Evolutionary conservation across 2,797 vertebrate species (phyloP), one percentile per base, ranked within the genome.

Genomic region (Sebastiscus tertius): DNA sequence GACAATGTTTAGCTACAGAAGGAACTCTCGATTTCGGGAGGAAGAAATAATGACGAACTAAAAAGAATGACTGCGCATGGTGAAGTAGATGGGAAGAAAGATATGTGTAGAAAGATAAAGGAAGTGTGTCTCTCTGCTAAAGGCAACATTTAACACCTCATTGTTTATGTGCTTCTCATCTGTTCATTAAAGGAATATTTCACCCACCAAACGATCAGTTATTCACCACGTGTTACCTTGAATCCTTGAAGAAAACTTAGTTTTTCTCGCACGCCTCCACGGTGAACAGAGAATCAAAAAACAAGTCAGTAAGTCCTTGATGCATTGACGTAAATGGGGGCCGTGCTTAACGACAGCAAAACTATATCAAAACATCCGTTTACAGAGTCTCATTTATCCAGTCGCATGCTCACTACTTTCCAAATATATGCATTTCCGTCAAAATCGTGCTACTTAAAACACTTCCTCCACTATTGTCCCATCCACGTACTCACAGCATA

Each of bases 21-120:
- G 39, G 3, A 46, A 46, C 34, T 60, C 55, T 14, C 3, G 22
- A 68, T 27, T 60, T 59, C 33, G 20, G 34, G 67, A 80, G 14
- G 77, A 13, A 29, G 8, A 67, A 58, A 79, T 63, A 79, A 22
- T n/a, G 27, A 11, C 34, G 46, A 64, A 72, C 18, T 80, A 77
- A 77, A 67, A 76, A 72, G 29, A 55, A 56, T 55, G 33, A 64
- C 54, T 69, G 26, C 13, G 22, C 31, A 74, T 42, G 24, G 64
- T 66, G 55, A 77, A 71, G 33, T 2, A 75, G 85, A 70, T 68
- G 58, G 65, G 72, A 79, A 67, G 36, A 52, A 2, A 49, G 88
- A 61, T 86, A 83, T 89, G 56, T 36, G 10, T 71, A 88, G 86
- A 84, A 78, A 26, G 20, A 72, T 65, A 54, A 63, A 39, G 29